Evolutionary conservation across 2,113 vertebrate genomes (phyloP).

Genomic region (Callaeas wilsoni): DNA sequence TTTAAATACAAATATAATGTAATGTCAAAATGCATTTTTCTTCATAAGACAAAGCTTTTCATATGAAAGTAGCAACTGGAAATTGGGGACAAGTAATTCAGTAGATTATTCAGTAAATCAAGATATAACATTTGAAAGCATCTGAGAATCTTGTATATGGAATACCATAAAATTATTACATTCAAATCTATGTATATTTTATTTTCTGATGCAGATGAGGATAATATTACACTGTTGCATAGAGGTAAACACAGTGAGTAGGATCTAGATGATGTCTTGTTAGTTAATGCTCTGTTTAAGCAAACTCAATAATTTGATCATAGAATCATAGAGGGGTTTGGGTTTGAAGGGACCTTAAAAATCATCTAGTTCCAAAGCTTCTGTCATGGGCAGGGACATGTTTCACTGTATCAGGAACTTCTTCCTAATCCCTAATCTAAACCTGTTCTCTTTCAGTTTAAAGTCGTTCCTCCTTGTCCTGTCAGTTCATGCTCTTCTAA

Average conservation of each 20-base stretch:
- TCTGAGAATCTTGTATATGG: neutral
- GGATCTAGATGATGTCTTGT: neutral
- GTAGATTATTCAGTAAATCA: neutral
- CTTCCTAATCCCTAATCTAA: neutral
- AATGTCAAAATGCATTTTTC: neutral
- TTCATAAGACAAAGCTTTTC: neutral
- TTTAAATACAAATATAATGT: neutral
- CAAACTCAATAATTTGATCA: neutral
- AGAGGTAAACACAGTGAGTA: accelerated
- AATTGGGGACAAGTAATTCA: neutral
- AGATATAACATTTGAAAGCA: neutral
- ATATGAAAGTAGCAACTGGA: neutral
- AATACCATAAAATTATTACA: neutral
- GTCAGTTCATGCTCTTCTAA: neutral
- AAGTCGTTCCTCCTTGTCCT: neutral
- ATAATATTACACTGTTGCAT: neutral
- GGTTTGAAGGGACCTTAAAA: neutral
- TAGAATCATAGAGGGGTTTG: neutral
- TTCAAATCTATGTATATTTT: neutral
- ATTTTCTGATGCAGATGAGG: neutral
- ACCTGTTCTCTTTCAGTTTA: neutral
- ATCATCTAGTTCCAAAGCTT: neutral
- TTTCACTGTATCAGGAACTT: neutral
- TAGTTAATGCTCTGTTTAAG: neutral
- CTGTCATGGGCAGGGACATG: neutral